Evolutionary conservation across 1,140 invertebrate genomes (phyloP).

Genomic region (Harpegnathos saltator): DNA sequence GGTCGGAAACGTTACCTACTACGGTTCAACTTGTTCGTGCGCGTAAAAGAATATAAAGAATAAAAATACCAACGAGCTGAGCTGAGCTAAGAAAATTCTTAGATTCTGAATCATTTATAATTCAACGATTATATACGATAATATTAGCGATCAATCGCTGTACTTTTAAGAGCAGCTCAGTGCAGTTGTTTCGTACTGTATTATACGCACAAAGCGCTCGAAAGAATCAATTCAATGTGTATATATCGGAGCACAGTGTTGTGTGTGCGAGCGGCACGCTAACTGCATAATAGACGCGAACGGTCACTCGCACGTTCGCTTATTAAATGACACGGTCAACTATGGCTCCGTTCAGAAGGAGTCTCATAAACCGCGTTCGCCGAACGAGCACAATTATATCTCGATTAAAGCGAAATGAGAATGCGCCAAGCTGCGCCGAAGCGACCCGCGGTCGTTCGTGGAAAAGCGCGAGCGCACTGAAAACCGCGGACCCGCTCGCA

Average conservation of each 20-base stretch:
- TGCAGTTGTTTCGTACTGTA: too few relatives aligned
- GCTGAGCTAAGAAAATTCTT: too few relatives aligned
- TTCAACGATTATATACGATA: too few relatives aligned
- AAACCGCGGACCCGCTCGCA: slow-evolving; percentile 43
- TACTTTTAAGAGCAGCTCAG: too few relatives aligned
- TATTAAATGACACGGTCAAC: slow-evolving; percentile 59
- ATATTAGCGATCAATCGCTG: too few relatives aligned
- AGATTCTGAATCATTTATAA: too few relatives aligned
- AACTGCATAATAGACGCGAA: slow-evolving; percentile 12
- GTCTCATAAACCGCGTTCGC: slow-evolving; percentile 47
- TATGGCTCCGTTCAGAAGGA: slow-evolving; percentile 36
- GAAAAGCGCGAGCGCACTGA: slow-evolving; percentile 45
- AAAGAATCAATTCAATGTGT: slow-evolving; percentile 2
- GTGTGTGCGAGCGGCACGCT: slow-evolving; percentile 12
- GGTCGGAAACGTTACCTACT: background rate
- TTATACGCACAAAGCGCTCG: background rate
- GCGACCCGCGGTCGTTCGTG: slow-evolving; percentile 3
- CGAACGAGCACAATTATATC: slow-evolving; percentile 56
- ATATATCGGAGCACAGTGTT: background rate
- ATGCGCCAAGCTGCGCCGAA: slow-evolving; percentile 34
- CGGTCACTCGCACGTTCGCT: slow-evolving; percentile 28
- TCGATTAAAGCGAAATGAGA: slow-evolving; percentile 55
- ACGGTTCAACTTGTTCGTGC: background rate
- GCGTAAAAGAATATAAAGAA: too few relatives aligned
- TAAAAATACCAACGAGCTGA: too few relatives aligned